These are phyloP conservation scores for Bovichtus diacanthus DNA, from an alignment of 2,797 vertebrate species.

Conservation along the genomic window DNA sequence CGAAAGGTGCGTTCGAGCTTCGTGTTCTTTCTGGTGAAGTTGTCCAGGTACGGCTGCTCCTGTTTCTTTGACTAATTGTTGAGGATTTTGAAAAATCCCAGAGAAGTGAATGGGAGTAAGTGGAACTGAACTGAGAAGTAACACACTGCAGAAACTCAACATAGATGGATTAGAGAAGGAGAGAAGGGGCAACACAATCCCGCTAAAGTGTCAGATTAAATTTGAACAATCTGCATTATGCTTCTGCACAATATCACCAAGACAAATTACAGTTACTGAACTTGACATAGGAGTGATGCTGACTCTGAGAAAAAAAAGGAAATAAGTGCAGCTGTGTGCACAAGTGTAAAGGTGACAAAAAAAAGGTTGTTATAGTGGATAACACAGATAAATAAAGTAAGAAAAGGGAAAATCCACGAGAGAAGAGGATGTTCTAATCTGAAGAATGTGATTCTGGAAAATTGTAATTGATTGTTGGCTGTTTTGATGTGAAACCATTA, in stretches of 20 bases:
- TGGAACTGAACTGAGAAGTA: background rate
- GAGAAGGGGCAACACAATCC: background rate
- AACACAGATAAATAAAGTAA: background rate
- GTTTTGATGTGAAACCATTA: background rate
- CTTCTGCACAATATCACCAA: background rate
- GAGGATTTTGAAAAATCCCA: background rate
- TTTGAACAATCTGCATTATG: background rate
- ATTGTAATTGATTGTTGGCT: background rate
- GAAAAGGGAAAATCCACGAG: background rate
- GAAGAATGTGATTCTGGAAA: background rate
- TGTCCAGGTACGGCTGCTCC: constrained; percentile 21
- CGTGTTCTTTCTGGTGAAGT: constrained; percentile 5
- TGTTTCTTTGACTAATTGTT: background rate
- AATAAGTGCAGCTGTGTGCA: background rate
- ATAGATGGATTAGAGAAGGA: background rate
- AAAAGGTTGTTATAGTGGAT: background rate
- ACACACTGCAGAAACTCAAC: background rate
- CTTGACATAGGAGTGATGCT: background rate
- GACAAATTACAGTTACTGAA: background rate
- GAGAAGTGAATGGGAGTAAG: background rate
- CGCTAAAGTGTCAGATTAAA: background rate
- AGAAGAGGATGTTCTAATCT: background rate
- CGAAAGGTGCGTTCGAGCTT: constrained; percentile 12
- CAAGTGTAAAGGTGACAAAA: background rate
- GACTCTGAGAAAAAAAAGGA: background rate